A percentile compares a stretch with the other conserved stretches of the same genome.
phyloP scores from a whole-genome alignment of 1,140 invertebrate genomes.

The Aethina tumida region DNA sequence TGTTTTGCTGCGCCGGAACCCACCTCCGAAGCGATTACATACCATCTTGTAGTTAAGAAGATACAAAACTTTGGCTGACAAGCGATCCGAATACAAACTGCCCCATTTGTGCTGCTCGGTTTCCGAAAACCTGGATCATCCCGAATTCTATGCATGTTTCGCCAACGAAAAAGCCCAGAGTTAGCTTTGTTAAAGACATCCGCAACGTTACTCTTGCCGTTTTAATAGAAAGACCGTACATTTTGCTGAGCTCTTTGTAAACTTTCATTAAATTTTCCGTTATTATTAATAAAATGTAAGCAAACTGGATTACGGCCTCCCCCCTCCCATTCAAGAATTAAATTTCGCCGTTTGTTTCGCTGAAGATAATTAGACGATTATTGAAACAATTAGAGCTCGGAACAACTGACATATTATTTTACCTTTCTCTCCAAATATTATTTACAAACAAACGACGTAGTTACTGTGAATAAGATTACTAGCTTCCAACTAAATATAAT shows the following conservation, averaged over 20 bases:
- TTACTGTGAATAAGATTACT: too few relatives aligned
- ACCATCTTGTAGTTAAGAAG: slow-evolving; percentile 29
- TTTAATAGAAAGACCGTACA: slow-evolving; percentile 16
- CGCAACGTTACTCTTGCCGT: slow-evolving; percentile 12
- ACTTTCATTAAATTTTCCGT: slow-evolving; percentile 17
- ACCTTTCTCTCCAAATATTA: too few relatives aligned
- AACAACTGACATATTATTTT: too few relatives aligned
- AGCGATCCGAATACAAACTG: slow-evolving; percentile 27
- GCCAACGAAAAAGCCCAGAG: slow-evolving; percentile 19
- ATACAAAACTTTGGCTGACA: slow-evolving; percentile 25
- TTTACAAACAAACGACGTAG: too few relatives aligned
- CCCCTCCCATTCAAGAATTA: too few relatives aligned
- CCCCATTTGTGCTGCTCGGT: slow-evolving; percentile 28
- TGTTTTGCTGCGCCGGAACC: slow-evolving; percentile 10
- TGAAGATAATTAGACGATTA: too few relatives aligned
- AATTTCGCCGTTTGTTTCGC: too few relatives aligned
- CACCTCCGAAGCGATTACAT: slow-evolving; percentile 26
- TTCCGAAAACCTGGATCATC: slow-evolving; percentile 21
- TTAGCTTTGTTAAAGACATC: slow-evolving; percentile 29
- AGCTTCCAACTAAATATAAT: too few relatives aligned
- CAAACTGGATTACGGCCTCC: too few relatives aligned
- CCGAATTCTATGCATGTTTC: slow-evolving; percentile 25
- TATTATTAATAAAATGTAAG: slow-evolving; percentile 8
- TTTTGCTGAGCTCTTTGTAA: slow-evolving; percentile 12
- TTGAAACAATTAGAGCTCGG: too few relatives aligned